Conservation (phyloP, 2,113 vertebrate genomes). For the Aramus guarauna region DNA sequence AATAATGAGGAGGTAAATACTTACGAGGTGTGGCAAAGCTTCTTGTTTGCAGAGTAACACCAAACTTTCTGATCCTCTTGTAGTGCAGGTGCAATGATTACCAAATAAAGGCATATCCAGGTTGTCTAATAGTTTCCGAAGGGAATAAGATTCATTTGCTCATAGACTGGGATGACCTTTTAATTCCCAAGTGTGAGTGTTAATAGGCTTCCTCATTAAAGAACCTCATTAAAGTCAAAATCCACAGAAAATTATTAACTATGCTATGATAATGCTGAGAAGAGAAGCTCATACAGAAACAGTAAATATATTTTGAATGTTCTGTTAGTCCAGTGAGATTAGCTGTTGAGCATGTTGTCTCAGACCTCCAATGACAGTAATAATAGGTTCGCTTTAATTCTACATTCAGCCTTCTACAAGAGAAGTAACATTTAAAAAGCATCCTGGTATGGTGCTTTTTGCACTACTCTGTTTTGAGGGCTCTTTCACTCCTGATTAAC, state of each 20-base stretch:
- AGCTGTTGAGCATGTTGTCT: background rate
- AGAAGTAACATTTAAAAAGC: background rate
- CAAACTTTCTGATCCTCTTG: background rate
- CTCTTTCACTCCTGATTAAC: background rate
- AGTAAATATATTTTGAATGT: background rate
- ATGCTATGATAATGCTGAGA: background rate
- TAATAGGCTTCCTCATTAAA: conserved; percentile 21
- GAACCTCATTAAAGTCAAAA: conserved; percentile 28
- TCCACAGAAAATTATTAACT: conserved; percentile 16
- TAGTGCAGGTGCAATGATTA: background rate
- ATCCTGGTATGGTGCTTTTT: background rate
- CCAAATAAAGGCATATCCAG: background rate
- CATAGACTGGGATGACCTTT: background rate
- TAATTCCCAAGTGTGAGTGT: background rate
- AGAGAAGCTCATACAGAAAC: background rate
- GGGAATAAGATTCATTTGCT: background rate
- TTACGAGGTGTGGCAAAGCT: background rate
- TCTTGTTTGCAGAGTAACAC: background rate
- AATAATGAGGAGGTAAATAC: background rate
- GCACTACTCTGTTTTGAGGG: background rate
- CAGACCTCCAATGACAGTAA: background rate
- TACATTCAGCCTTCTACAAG: background rate
- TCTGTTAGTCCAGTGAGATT: background rate
- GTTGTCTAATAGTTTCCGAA: background rate
- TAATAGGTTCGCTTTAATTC: background rate